These are phyloP conservation scores for Drymonia ruficornis DNA, from an alignment of 2,888 invertebrate genomes.

Conservation along the genomic window DNA sequence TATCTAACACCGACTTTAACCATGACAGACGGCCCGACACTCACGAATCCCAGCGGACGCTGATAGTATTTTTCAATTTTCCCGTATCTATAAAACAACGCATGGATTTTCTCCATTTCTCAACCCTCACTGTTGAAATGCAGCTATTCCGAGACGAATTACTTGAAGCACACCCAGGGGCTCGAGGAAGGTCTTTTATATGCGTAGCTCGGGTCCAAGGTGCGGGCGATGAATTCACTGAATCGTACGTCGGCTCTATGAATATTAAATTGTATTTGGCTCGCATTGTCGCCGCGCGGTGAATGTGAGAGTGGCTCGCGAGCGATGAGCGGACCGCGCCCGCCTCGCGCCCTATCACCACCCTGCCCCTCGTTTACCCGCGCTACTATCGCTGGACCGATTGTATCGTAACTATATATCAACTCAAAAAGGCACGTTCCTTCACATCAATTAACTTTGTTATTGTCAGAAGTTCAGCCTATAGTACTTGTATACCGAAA, in stretches of 20 bases:
- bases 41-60: conserved; percentile 54
- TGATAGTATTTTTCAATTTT: conserved; percentile 76
- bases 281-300: conserved; percentile 74
- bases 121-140: conserved; percentile 68
- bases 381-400: conserved; percentile 11
- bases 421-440: not conserved
- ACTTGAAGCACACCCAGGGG: conserved; percentile 77
- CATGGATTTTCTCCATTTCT: conserved; percentile 61
- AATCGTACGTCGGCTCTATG: conserved; percentile 82
- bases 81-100: conserved; percentile 67
- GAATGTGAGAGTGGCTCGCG: conserved; percentile 64
- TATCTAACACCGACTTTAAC: conserved; percentile 55
- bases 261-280: conserved; percentile 83
- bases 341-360: conserved; percentile 33
- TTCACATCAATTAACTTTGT: not conserved
- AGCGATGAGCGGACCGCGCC: conserved; percentile 35
- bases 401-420: conserved; percentile 4
- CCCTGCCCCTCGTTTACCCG: conserved; percentile 35
- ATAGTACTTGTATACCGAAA: too few relatives aligned
- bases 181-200: conserved; percentile 77
- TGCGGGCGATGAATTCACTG: conserved; percentile 81
- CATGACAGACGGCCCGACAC: conserved; percentile 31
- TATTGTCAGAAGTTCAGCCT: not conserved
- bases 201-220: conserved; percentile 77
- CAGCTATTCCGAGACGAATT: conserved; percentile 76